Conservation (phyloP, 2,113 vertebrate genomes). For the Pteruthius melanotis region DNA sequence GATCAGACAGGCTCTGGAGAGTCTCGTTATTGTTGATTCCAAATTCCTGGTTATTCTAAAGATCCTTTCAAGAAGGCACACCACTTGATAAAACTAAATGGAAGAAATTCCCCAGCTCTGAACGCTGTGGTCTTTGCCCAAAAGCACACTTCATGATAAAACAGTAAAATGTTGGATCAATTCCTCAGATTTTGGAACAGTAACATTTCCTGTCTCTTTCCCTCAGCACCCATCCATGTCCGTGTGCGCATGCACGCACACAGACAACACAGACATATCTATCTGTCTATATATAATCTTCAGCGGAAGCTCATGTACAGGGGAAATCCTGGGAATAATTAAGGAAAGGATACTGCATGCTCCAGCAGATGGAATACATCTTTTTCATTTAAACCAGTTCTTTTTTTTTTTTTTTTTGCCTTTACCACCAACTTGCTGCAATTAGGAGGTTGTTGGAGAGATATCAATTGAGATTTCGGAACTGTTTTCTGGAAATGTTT, state of each 20-base stretch:
- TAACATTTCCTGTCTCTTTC: neutral
- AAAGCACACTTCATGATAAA: neutral
- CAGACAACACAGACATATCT: neutral
- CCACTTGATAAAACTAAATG: neutral
- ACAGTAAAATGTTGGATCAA: neutral
- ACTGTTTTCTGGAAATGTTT: constrained; percentile 67
- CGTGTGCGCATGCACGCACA: neutral
- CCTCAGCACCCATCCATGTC: neutral
- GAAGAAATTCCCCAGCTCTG: neutral
- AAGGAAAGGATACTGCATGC: constrained; percentile 56
- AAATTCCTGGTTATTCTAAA: neutral
- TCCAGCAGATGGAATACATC: constrained; percentile 64
- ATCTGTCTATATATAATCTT: constrained; percentile 53
- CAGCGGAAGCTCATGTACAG: constrained; percentile 32
- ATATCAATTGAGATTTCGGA: constrained; percentile 70
- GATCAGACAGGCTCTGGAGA: neutral
- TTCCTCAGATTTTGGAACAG: neutral
- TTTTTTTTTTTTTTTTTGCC: neutral
- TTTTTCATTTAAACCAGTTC: constrained; percentile 55
- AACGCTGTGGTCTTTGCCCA: neutral
- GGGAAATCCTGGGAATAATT: constrained; percentile 69
- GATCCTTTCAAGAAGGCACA: neutral
- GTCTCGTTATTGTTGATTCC: neutral
- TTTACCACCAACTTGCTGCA: constrained; percentile 71
- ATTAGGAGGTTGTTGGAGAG: constrained; percentile 70